Percentiles rank a stretch among this genome's conserved stretches.
These are phyloP conservation scores for Clitarchus hookeri DNA, from an alignment of 2,888 invertebrate genomes.

Conservation along the genomic window DNA sequence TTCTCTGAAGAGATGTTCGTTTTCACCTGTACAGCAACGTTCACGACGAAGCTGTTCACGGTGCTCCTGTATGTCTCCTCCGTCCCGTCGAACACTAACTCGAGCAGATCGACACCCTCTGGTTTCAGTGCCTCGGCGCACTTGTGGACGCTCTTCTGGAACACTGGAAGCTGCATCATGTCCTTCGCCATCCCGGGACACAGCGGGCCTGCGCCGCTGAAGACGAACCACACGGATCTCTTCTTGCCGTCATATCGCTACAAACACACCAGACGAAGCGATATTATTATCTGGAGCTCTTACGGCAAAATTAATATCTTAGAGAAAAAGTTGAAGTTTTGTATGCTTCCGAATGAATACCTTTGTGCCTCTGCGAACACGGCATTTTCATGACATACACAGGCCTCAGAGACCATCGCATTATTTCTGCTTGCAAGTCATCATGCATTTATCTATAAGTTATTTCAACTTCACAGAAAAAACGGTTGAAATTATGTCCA, in stretches of 20 bases:
- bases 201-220: slow-evolving; percentile 76
- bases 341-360: too few species aligned
- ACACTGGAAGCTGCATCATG: slow-evolving; percentile 68
- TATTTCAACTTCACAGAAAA: too few species aligned
- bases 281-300: neutral
- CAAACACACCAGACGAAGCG: neutral
- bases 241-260: slow-evolving; percentile 39
- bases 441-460: too few species aligned
- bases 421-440: too few species aligned
- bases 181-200: slow-evolving; percentile 71
- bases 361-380: too few species aligned
- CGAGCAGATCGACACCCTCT: slow-evolving; percentile 64
- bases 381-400: too few species aligned
- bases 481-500: too few species aligned
- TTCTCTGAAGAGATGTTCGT: too few species aligned
- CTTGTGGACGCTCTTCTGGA: slow-evolving; percentile 65
- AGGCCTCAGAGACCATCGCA: too few species aligned
- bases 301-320: neutral
- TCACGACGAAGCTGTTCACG: slow-evolving; percentile 71
- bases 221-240: slow-evolving; percentile 68
- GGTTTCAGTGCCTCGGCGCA: slow-evolving; percentile 62
- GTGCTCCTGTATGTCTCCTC: slow-evolving; percentile 67
- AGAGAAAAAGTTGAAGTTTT: neutral
- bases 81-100: slow-evolving; percentile 65
- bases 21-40: slow-evolving; percentile 61